Conservation (phyloP, 2,888 invertebrate genomes). For the Podabrus alpinus region DNA sequence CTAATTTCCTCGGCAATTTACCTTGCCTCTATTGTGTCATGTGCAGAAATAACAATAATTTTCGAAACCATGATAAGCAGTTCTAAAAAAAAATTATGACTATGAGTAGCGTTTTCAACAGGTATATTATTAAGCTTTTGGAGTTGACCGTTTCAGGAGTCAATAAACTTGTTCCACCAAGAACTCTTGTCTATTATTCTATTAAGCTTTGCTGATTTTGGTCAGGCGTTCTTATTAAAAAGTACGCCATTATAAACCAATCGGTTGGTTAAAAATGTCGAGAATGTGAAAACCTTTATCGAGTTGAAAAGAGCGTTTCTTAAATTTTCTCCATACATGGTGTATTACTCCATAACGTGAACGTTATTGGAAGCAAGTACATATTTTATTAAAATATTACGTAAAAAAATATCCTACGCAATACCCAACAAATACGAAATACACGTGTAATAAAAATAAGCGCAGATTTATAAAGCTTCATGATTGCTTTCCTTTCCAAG, state of each 20-base stretch:
- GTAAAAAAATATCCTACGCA: not conserved
- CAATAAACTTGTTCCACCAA: not conserved
- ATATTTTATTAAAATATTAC: not conserved
- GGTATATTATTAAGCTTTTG: not conserved
- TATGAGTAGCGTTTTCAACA: not conserved
- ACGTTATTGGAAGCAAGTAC: not conserved
- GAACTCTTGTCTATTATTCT: not conserved
- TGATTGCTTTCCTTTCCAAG: slow-evolving; percentile 14
- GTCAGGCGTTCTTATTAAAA: not conserved
- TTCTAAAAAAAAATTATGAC: not conserved
- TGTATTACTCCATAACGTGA: not conserved
- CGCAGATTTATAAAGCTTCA: not conserved
- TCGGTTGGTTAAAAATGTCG: not conserved
- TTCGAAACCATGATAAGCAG: not conserved
- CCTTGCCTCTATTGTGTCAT: not conserved
- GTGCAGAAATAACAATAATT: not conserved
- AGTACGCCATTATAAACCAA: not conserved
- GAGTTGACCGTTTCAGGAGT: not conserved
- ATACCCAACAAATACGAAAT: not conserved
- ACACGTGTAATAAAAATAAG: not conserved
- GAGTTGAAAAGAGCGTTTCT: no score
- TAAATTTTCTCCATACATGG: no score
- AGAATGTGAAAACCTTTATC: not conserved
- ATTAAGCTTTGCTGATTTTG: not conserved
- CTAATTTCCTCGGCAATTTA: not conserved